phyloP scores from a whole-genome alignment of 2,888 invertebrate genomes.

The Mycogona germanica region DNA sequence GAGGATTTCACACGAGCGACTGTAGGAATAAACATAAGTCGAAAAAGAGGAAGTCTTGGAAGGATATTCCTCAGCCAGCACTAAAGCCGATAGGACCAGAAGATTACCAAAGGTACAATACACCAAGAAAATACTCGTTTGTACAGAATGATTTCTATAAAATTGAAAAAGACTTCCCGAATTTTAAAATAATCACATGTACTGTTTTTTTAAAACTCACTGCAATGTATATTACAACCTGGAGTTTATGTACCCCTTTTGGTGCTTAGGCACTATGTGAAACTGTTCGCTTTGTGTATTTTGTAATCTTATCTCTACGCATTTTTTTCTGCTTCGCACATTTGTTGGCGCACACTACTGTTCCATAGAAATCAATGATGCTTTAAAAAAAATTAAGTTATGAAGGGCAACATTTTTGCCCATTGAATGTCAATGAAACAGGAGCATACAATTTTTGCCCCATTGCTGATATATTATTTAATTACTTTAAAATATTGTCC shows the following conservation, averaged over 20 bases:
- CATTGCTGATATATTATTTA: too few relatives aligned
- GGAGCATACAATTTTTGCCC: too few relatives aligned
- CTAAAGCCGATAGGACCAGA: conserved; percentile 5
- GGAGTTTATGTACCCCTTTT: too few relatives aligned
- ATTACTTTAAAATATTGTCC: too few relatives aligned
- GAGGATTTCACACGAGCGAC: too few relatives aligned
- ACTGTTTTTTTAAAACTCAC: neutral
- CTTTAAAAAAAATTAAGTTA: too few relatives aligned
- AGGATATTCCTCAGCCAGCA: conserved; percentile 5
- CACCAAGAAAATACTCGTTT: neutral
- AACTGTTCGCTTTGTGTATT: too few relatives aligned
- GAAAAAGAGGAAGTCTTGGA: neutral
- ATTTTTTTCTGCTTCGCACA: neutral
- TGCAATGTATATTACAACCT: neutral
- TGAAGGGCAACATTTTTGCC: too few relatives aligned
- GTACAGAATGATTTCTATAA: neutral
- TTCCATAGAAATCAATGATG: neutral
- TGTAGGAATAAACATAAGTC: too few relatives aligned
- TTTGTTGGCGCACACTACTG: neutral
- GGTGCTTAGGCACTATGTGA: too few relatives aligned
- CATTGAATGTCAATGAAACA: too few relatives aligned
- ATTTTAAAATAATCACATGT: neutral
- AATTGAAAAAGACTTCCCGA: neutral
- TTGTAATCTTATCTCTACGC: too few relatives aligned
- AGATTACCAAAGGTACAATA: conserved; percentile 9